Evolutionary conservation across 2,888 invertebrate genomes (phyloP), one percentile per base, ranked within the genome.

Genomic region (Lithophane semibrunnea): DNA sequence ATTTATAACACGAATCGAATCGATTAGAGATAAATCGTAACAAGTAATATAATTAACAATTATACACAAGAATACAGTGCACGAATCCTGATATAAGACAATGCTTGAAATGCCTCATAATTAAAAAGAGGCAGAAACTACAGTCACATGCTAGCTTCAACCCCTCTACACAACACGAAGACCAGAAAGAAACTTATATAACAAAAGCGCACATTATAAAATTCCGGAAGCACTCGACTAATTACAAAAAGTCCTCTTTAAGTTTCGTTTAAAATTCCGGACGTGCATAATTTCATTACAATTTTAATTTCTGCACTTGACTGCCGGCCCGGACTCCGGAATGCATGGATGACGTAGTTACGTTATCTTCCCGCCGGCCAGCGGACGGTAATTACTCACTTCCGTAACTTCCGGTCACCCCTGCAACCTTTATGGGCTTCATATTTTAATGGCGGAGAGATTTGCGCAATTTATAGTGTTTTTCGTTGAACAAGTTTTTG

Each of bases 371-470:
- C 77, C 72, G 73, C 72, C 72, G 70, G 60, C 69, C 79, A 75
- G 75, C 68, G 79, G 73, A 66, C 77, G 66, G 83, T 85, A 85
- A 85, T 85, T 82, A 83, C 80, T 85, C 82, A 83, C 77, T 85
- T 82, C 79, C 79, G 74, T 44, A 80, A 68, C 72, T 85, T 85
- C 85, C 85, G 82, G 83, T 73, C 76, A 79, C 76, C 75, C 78
- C 79, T 61, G 42, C 70, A 66, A 75, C 70, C 76, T 84, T 78
- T 82, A 79, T 79, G 75, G 67, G 65, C 73, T 71, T 77, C 83
- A 85, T 85, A 83, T 85, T 85, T 79, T 85, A 85, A 82, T 77
- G 77, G 73, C 21, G 12, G 73, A 67, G 83, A 82, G 83, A 83
- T 85, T 85, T 77, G 77, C 64, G 68, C 58, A 74, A 85, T 83